phyloP scores from a whole-genome alignment of 1,140 invertebrate species.

The Onthophagus taurus region DNA sequence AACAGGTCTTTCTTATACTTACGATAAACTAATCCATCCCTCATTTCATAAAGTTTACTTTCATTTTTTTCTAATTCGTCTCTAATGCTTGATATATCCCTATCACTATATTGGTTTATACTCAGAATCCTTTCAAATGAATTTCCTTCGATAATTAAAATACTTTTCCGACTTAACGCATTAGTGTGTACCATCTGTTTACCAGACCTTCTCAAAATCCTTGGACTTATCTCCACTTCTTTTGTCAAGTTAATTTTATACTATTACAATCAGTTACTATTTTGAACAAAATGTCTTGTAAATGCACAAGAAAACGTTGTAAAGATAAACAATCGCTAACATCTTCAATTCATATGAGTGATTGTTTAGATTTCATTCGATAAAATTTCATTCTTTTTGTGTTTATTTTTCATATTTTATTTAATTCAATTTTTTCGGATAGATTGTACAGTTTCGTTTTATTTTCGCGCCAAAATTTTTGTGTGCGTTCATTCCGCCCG shows the following conservation, averaged over 20 bases:
- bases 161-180: conserved; percentile 14
- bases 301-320: conserved; percentile 39
- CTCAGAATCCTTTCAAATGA: not conserved
- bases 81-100: not conserved
- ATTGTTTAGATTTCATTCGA: too few relatives aligned
- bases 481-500: too few relatives aligned
- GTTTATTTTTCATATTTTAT: too few relatives aligned
- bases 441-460: too few relatives aligned
- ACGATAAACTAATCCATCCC: conserved; percentile 12
- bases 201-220: conserved; percentile 23
- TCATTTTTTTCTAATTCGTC: conserved; percentile 9
- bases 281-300: conserved; percentile 38
- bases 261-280: conserved; percentile 34
- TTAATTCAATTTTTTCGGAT: too few relatives aligned
- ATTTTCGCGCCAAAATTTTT: too few relatives aligned
- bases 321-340: conserved; percentile 41
- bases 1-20: conserved; percentile 13
- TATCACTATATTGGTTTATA: not conserved
- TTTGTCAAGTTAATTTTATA: conserved; percentile 6
- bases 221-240: conserved; percentile 5
- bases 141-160: not conserved
- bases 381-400: too few relatives aligned
- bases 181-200: conserved; percentile 22
- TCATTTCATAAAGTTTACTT: conserved; percentile 13
- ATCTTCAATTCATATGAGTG: conserved; percentile 42